Percentiles rank a stretch among this genome's conserved stretches.
phyloP scores from a whole-genome alignment of 2,888 invertebrate species.

The Chrysolina americana region DNA sequence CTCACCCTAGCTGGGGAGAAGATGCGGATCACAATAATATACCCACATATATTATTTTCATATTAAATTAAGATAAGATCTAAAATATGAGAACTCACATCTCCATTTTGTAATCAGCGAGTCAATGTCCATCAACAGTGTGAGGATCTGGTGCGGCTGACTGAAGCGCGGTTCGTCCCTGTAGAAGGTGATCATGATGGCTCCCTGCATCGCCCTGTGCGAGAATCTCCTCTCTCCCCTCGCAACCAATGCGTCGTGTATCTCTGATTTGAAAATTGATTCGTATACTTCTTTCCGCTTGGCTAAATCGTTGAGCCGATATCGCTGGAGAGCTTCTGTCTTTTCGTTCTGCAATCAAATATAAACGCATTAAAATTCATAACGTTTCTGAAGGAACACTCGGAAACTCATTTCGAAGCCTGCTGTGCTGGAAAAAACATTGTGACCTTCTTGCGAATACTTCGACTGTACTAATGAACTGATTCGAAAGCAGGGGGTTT shows the following conservation, averaged over 20 bases:
- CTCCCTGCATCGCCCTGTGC: constrained; percentile 92
- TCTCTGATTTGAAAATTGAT: constrained; percentile 88
- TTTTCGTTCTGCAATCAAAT: constrained; percentile 56
- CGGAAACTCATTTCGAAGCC: not conserved
- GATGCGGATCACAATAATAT: too few species aligned
- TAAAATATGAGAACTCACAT: constrained; percentile 78
- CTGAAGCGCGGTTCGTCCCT: constrained; percentile 97
- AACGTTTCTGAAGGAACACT: constrained; percentile 16
- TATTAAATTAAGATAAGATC: not conserved
- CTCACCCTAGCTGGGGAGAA: too few species aligned
- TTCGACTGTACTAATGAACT: not conserved
- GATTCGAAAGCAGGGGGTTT: not conserved
- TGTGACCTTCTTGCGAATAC: not conserved
- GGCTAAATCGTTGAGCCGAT: constrained; percentile 81
- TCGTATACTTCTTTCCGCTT: constrained; percentile 89
- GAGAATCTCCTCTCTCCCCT: constrained; percentile 92
- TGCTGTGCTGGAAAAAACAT: not conserved
- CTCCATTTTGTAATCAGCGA: constrained; percentile 99
- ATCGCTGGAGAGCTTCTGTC: constrained; percentile 69
- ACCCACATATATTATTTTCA: not conserved
- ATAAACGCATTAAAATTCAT: constrained; percentile 14
- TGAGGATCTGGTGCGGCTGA: constrained; percentile 96
- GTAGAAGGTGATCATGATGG: constrained; percentile 98
- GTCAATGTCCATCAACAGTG: constrained; percentile 97
- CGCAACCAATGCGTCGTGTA: constrained; percentile 86